Percentiles rank a stretch among this genome's conserved stretches.
These are phyloP conservation scores for Knipowitschia caucasica DNA, from an alignment of 2,797 vertebrate species.

Conservation along the genomic window DNA sequence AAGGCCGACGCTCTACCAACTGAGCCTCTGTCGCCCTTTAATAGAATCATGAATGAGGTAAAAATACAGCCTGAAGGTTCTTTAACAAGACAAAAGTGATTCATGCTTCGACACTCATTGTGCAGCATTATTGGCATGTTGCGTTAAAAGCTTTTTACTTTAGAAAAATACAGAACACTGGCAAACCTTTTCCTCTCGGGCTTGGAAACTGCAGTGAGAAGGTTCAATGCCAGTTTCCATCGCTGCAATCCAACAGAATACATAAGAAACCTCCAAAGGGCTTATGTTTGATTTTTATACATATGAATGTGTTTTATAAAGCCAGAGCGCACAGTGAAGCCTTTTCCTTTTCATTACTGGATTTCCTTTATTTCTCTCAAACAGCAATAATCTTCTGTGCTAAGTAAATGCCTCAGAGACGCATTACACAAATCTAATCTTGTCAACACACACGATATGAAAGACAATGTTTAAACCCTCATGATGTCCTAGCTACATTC, in stretches of 20 bases:
- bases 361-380: background rate
- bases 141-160: slow-evolving; percentile 30
- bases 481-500: background rate
- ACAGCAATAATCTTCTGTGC: background rate
- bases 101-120: slow-evolving; percentile 7
- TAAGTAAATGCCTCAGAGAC: background rate
- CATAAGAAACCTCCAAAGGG: slow-evolving; percentile 22
- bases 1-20: too few species aligned
- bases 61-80: too few species aligned
- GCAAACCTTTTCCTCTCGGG: slow-evolving; percentile 28
- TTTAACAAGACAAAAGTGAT: too few species aligned
- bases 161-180: slow-evolving; percentile 36
- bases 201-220: slow-evolving; percentile 33
- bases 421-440: background rate
- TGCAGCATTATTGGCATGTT: background rate
- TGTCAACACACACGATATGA: slow-evolving; percentile 1
- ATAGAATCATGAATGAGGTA: too few species aligned
- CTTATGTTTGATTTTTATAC: slow-evolving; percentile 33
- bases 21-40: too few species aligned
- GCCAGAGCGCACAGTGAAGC: slow-evolving; percentile 1
- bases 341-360: slow-evolving; percentile 16
- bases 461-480: background rate
- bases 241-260: slow-evolving; percentile 21
- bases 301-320: slow-evolving; percentile 27
- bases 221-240: slow-evolving; percentile 31